Base-by-base conservation (phyloP, 37 sponge, comb jelly and placozoan species). In the Oscarella lobularis region DNA sequence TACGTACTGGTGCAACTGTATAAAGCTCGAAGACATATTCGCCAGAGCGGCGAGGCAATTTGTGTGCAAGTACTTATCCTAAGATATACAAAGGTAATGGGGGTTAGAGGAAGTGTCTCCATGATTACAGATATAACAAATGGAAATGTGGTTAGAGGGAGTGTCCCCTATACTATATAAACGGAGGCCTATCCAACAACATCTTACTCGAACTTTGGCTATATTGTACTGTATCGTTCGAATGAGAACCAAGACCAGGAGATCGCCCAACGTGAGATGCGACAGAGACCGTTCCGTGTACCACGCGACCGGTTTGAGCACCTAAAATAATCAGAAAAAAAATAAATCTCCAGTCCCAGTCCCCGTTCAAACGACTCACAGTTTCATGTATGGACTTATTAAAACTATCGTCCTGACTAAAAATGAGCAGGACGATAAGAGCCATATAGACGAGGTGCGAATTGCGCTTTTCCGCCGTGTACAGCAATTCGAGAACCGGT, bases 11-110 rank as follows among this genome's bases (percentile, higher is more conserved):
- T 87, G 88, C 20, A 96, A 79, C n/a, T 87, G 75, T 65, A 85
- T 87, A 67, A 93, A 90, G 9, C 87, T 82, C 6, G 93, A 39
- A 33, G 94, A 90, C 88, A 96, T 90, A 80, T 96, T 96, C 29
- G 98, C 98, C 9, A 96, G 83, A 34, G 94, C 87, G 72, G 98
- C 98, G 41, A 93, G 83, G 73, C 94, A 96, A 78, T 96, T 96
- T 66, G 94, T 93, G 83, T 96, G 98, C 27, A 96, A 86, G 65
- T 89, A 96, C 77, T 91, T 91, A 39, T 94, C 95, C 88, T 87
- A 73, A 31, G 74, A 14, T 32, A 41, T 6, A n/a, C 35, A 1
- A 72, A 3, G n/a, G n/a, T n/a, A n/a, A n/a, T n/a, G n/a, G n/a
- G n/a, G n/a, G n/a, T n/a, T n/a, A n/a, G n/a, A n/a, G n/a, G n/a